Evolutionary conservation across 2,888 invertebrate species (phyloP).

Genomic region (Chrysomela aeneicollis): DNA sequence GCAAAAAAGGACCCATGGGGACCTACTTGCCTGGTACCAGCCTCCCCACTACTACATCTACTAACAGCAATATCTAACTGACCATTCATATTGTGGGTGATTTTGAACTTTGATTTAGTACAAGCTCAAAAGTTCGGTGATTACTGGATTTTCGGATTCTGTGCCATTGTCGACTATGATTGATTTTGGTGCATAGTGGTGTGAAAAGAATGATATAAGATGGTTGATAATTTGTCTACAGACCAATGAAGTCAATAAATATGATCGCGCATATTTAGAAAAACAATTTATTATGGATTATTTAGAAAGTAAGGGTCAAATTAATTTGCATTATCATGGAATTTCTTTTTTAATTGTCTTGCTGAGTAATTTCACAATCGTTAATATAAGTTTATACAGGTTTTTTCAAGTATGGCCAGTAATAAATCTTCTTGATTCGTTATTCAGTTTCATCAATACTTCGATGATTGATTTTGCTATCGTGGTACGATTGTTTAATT

Average conservation of each 20-base stretch:
- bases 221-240: too few species aligned
- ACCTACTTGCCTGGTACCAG: too few species aligned
- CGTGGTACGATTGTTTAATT: not conserved
- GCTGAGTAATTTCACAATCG: not conserved
- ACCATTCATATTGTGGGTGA: too few species aligned
- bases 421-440: not conserved
- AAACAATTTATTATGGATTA: not conserved
- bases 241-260: not conserved
- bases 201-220: constrained; percentile 3
- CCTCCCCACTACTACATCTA: too few species aligned
- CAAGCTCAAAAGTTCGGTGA: constrained; percentile 15
- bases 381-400: not conserved
- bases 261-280: not conserved
- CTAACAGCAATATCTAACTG: too few species aligned
- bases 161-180: constrained; percentile 10
- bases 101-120: constrained; percentile 9
- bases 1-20: too few species aligned
- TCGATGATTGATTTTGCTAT: not conserved
- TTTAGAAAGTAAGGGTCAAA: not conserved
- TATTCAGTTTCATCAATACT: not conserved
- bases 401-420: not conserved
- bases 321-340: not conserved
- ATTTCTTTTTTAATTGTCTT: not conserved
- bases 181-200: constrained; percentile 14
- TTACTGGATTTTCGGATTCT: constrained; percentile 13